Evolutionary conservation across 2,797 vertebrate genomes (phyloP).

Genomic region (Prionace glauca): DNA sequence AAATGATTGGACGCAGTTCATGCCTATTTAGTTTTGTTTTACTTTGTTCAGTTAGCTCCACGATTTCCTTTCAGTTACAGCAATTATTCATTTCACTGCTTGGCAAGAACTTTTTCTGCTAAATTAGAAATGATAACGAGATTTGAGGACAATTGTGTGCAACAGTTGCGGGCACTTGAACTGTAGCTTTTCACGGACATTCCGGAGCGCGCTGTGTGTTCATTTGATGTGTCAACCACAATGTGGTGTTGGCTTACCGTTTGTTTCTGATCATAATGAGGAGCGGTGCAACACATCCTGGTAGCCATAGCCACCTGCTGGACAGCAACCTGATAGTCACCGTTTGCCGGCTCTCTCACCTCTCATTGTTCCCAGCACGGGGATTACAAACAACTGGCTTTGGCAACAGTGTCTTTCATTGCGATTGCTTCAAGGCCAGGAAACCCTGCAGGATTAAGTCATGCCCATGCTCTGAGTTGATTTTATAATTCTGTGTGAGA

Average conservation of each 20-base stretch:
- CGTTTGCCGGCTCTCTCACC: not conserved
- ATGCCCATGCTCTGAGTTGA: not conserved
- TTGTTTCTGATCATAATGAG: not conserved
- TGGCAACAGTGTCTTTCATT: not conserved
- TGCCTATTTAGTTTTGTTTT: not conserved
- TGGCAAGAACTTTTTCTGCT: not conserved
- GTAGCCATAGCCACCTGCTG: constrained; percentile 19
- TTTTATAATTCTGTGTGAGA: not conserved
- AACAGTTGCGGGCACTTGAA: not conserved
- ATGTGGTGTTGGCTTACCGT: not conserved
- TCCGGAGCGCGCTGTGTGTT: not conserved
- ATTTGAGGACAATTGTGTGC: not conserved
- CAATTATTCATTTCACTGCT: not conserved
- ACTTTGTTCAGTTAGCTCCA: not conserved
- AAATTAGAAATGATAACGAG: not conserved
- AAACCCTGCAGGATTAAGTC: not conserved
- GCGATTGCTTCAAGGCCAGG: not conserved
- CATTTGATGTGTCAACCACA: not conserved
- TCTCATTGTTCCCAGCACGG: not conserved
- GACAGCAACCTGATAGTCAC: not conserved
- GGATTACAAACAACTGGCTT: not conserved
- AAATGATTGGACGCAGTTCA: not conserved
- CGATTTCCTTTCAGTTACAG: not conserved
- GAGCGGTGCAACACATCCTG: not conserved
- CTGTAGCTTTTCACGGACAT: not conserved